Evolutionary conservation across 1,140 invertebrate genomes (phyloP).

Genomic region (Brachystomella parvula): DNA sequence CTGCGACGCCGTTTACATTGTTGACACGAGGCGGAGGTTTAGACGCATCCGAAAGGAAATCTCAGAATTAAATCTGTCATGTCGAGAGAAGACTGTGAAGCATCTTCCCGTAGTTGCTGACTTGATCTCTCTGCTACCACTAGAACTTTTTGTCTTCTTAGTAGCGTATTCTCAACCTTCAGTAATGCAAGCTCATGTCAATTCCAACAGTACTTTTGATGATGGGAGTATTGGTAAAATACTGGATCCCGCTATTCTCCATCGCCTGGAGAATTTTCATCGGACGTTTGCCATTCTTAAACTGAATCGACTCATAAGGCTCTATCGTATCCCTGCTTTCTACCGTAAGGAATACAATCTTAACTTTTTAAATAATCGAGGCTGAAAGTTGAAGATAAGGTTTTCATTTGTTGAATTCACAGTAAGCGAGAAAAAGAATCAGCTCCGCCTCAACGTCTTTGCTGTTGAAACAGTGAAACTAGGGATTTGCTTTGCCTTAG

Average conservation of each 20-base stretch:
- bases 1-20: slow-evolving; percentile 14
- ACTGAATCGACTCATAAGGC: slow-evolving; percentile 11
- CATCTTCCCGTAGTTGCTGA: not conserved
- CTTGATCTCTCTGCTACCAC: slow-evolving; percentile 10
- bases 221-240: not conserved
- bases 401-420: not conserved
- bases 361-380: not conserved
- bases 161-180: not conserved
- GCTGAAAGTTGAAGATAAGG: not conserved
- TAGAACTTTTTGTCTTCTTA: slow-evolving; percentile 6
- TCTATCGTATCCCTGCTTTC: slow-evolving; percentile 11
- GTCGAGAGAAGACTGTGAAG: not conserved
- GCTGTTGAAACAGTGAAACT: slow-evolving; percentile 1
- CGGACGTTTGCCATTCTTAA: not conserved
- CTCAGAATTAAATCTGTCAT: not conserved
- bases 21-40: not conserved
- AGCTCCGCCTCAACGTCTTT: slow-evolving; percentile 5
- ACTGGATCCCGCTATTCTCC: not conserved
- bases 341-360: slow-evolving; percentile 16
- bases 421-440: slow-evolving; percentile 4
- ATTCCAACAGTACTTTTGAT: not conserved
- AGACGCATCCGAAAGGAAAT: not conserved
- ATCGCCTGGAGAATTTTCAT: not conserved
- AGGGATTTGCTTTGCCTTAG: slow-evolving; percentile 9
- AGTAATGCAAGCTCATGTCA: not conserved